Percentiles rank a stretch among this genome's conserved stretches.
phyloP scores from a whole-genome alignment of 1,140 invertebrate genomes.

The Drosophila saltans region DNA sequence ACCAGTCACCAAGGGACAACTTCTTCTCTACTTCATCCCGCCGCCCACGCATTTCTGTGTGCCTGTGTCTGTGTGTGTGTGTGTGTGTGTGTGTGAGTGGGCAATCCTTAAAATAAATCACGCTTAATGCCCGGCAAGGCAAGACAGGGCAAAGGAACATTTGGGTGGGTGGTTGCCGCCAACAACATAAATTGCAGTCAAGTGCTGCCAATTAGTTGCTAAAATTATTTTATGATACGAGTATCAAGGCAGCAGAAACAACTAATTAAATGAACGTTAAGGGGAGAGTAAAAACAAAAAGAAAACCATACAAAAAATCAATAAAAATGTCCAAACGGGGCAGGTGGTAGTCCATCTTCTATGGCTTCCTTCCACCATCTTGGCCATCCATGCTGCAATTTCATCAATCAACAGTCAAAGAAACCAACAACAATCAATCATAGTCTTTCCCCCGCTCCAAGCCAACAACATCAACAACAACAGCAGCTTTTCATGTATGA shows the following conservation, averaged over 20 bases:
- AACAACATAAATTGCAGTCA: constrained; percentile 74
- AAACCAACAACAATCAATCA: constrained; percentile 67
- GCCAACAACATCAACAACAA: constrained; percentile 15
- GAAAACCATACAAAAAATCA: constrained; percentile 6
- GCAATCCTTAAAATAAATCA: constrained; percentile 63
- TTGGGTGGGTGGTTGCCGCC: constrained; percentile 23
- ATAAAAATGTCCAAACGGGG: constrained; percentile 8
- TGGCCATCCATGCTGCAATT: constrained; percentile 26
- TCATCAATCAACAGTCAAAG: constrained; percentile 63
- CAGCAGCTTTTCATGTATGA: constrained; percentile 49
- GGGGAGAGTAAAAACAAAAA: constrained; percentile 33
- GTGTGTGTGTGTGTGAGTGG: constrained; percentile 45
- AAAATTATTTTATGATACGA: constrained; percentile 75
- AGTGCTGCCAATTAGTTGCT: constrained; percentile 79
- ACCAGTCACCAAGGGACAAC: constrained; percentile 53
- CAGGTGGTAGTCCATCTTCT: neutral
- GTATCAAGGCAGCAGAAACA: constrained; percentile 10
- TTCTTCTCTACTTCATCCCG: neutral
- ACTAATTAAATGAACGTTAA: constrained; percentile 71
- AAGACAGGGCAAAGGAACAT: neutral
- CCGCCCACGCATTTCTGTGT: neutral
- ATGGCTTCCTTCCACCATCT: too few relatives aligned
- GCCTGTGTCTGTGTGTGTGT: constrained; percentile 57
- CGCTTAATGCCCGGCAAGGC: constrained; percentile 55
- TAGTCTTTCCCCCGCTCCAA: constrained; percentile 25